A percentile compares a stretch with the other conserved stretches of the same genome.
Conservation (phyloP, 2,797 vertebrate species). For the Channallabes apus region DNA sequence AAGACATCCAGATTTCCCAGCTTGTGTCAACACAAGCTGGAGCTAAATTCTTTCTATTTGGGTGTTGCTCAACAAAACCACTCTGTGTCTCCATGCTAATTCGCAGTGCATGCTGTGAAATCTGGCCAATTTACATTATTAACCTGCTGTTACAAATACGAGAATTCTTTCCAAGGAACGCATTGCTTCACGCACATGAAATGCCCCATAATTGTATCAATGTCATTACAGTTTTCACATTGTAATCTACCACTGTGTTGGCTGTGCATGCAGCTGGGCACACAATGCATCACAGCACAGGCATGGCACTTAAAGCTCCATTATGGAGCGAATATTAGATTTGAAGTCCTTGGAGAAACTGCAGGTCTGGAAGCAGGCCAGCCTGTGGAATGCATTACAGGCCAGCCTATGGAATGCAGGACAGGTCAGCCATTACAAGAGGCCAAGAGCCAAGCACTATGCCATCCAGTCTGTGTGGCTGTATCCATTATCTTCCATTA, state of each 20-base stretch:
- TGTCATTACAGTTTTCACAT: constrained; percentile 49
- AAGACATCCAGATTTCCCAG: constrained; percentile 35
- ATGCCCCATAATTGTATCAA: constrained; percentile 41
- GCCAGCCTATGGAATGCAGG: constrained; percentile 37
- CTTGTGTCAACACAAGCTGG: constrained; percentile 28
- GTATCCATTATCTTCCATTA: background rate
- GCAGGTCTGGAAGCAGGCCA: constrained; percentile 47
- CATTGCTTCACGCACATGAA: constrained; percentile 31
- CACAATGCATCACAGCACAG: constrained; percentile 28
- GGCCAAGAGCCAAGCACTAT: constrained; percentile 30
- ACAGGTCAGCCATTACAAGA: constrained; percentile 44
- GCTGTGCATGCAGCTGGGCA: constrained; percentile 18
- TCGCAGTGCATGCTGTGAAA: constrained; percentile 45
- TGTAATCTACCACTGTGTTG: constrained; percentile 42
- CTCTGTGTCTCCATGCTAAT: constrained; percentile 41
- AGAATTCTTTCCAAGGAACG: constrained; percentile 23
- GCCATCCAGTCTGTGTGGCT: background rate
- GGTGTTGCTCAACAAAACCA: constrained; percentile 39
- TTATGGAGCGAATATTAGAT: constrained; percentile 57
- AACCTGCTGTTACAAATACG: constrained; percentile 42
- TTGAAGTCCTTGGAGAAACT: constrained; percentile 46
- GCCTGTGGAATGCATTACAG: constrained; percentile 26
- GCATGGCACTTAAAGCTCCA: constrained; percentile 49
- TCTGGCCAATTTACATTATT: constrained; percentile 45
- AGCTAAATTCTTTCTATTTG: constrained; percentile 38